Conservation (phyloP, 2,888 invertebrate species). For the Tiliacea aurago region DNA sequence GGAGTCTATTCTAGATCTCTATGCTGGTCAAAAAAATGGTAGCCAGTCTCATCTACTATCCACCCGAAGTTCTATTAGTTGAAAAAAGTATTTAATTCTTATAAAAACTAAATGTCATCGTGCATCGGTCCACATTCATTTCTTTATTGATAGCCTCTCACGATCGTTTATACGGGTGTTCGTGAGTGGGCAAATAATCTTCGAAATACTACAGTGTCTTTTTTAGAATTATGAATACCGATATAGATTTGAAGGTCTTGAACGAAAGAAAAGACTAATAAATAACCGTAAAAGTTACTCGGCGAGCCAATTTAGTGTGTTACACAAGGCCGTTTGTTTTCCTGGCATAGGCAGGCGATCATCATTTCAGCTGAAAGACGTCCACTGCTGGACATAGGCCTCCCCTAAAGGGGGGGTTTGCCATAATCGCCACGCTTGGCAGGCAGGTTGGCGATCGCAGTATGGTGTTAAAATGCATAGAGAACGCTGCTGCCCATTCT, state of each 20-base stretch:
- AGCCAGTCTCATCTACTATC: neutral
- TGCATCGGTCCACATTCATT: neutral
- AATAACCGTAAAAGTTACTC: conserved; percentile 26
- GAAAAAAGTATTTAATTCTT: too few species aligned
- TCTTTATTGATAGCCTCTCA: neutral
- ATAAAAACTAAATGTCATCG: neutral
- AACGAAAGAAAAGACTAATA: conserved; percentile 9
- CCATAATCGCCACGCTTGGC: too few species aligned
- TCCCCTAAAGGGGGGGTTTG: too few species aligned
- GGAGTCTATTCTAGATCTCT: neutral
- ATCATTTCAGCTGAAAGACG: too few species aligned
- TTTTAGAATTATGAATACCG: conserved; percentile 3
- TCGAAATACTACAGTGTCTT: neutral
- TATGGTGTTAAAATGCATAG: too few species aligned
- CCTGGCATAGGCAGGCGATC: neutral
- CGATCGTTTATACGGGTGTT: neutral
- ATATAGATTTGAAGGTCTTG: conserved; percentile 20
- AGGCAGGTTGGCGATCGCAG: too few species aligned
- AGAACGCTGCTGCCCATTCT: too few species aligned
- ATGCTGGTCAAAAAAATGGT: neutral
- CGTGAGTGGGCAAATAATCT: neutral
- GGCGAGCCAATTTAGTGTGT: conserved; percentile 4
- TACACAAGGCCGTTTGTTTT: conserved; percentile 25
- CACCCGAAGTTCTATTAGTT: too few species aligned
- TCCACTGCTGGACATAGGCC: too few species aligned